phyloP scores from a whole-genome alignment of 2,888 invertebrate genomes.

The Falcaria lacertinaria region DNA sequence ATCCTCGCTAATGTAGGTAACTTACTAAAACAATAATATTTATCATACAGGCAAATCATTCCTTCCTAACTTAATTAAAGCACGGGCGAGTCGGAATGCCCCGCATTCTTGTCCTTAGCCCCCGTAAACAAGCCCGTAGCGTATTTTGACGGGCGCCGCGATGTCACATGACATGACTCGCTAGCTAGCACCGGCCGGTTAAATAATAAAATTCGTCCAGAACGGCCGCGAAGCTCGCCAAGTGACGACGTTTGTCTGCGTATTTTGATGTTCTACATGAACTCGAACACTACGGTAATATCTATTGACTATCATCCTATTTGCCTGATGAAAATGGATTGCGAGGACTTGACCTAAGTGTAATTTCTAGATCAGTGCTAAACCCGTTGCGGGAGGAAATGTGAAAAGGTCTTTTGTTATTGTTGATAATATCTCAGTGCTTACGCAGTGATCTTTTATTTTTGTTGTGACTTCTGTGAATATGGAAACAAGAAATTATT shows the following conservation, averaged over 20 bases:
- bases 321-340: slow-evolving; percentile 43
- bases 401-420: slow-evolving; percentile 34
- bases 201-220: slow-evolving; percentile 15
- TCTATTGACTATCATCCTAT: slow-evolving; percentile 24
- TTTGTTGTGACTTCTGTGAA: slow-evolving; percentile 46
- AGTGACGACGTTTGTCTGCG: slow-evolving; percentile 34
- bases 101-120: too few species aligned
- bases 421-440: slow-evolving; percentile 30
- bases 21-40: too few species aligned
- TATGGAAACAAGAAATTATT: slow-evolving; percentile 70
- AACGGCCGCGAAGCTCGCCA: slow-evolving; percentile 39
- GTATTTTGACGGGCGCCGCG: slow-evolving; percentile 48
- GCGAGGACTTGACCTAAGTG: slow-evolving; percentile 42
- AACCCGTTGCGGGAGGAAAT: slow-evolving; percentile 24
- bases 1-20: too few species aligned
- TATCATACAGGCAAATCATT: too few species aligned
- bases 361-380: slow-evolving; percentile 27
- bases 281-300: slow-evolving; percentile 37
- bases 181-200: slow-evolving; percentile 46
- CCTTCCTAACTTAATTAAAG: neutral
- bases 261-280: slow-evolving; percentile 26
- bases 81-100: neutral
- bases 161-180: slow-evolving; percentile 49
- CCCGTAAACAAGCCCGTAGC: too few species aligned
- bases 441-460: slow-evolving; percentile 38